phyloP scores from a whole-genome alignment of 2,113 vertebrate species.

The Erythrocercus mccallii region DNA sequence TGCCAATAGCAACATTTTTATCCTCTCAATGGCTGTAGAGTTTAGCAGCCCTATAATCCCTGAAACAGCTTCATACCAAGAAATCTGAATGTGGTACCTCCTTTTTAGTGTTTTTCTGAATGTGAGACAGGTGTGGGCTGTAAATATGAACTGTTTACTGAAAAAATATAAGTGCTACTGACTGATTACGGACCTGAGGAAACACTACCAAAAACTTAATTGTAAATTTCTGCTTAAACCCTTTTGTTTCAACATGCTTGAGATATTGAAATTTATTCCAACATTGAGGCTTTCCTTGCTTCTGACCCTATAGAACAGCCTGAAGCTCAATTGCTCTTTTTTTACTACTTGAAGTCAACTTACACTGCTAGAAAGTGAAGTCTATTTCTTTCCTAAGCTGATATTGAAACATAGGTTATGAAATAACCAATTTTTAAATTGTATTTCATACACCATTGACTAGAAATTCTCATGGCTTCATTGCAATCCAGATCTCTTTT shows the following conservation, averaged over 20 bases:
- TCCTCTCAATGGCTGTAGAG: not conserved
- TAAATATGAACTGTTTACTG: not conserved
- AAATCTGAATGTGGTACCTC: not conserved
- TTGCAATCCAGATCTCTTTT: conserved; percentile 50
- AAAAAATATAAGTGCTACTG: not conserved
- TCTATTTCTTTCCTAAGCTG: not conserved
- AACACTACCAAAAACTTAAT: not conserved
- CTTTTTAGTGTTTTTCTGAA: not conserved
- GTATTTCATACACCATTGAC: conserved; percentile 53
- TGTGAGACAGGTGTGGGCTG: not conserved
- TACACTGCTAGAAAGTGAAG: not conserved
- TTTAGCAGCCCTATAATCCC: not conserved
- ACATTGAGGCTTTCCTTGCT: not conserved
- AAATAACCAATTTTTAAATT: conserved; percentile 51
- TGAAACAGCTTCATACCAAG: not conserved
- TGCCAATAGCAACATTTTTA: not conserved
- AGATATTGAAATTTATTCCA: not conserved
- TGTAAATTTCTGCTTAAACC: not conserved
- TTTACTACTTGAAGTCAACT: not conserved
- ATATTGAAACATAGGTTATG: conserved; percentile 23
- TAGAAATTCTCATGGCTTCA: conserved; percentile 51
- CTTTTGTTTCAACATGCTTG: not conserved
- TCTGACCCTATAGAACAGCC: not conserved
- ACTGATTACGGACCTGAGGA: not conserved
- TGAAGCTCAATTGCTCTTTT: not conserved